Percentiles rank a stretch among this genome's conserved stretches.
phyloP scores from a whole-genome alignment of 2,797 vertebrate species.

The Labeo calbasu region DNA sequence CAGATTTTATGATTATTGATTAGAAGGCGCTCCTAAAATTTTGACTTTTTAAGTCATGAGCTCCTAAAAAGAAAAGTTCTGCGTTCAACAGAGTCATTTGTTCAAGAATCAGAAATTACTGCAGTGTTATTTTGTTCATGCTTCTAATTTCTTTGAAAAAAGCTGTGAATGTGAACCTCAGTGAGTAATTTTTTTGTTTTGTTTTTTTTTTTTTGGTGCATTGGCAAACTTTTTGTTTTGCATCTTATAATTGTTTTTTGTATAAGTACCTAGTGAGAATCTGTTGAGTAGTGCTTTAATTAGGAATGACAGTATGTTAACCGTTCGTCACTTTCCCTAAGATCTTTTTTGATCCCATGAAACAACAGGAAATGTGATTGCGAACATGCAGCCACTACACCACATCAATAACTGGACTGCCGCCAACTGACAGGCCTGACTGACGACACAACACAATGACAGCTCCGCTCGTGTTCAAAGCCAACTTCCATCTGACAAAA shows the following conservation, averaged over 20 bases:
- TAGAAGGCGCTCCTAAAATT: too few relatives aligned
- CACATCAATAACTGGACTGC: conserved; percentile 33
- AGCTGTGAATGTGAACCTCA: neutral
- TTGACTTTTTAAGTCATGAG: too few relatives aligned
- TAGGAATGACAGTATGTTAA: neutral
- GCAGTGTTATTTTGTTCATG: too few relatives aligned
- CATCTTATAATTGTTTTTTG: neutral
- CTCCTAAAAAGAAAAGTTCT: neutral
- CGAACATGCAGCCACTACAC: conserved; percentile 23
- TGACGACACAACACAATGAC: conserved; percentile 29
- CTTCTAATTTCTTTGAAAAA: neutral
- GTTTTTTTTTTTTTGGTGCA: neutral
- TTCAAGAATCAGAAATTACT: neutral
- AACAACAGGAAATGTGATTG: conserved; percentile 23
- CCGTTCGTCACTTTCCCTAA: neutral
- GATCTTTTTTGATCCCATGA: neutral
- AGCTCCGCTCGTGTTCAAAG: conserved; percentile 38
- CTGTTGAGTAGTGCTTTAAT: neutral
- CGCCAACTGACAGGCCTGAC: conserved; percentile 29
- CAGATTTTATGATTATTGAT: too few relatives aligned
- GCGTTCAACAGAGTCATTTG: neutral
- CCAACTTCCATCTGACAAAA: conserved; percentile 60
- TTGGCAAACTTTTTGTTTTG: neutral
- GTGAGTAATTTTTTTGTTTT: neutral
- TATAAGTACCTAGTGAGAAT: neutral